Conservation (phyloP, 1,140 invertebrate species). For the Drosophila baimaii region DNA sequence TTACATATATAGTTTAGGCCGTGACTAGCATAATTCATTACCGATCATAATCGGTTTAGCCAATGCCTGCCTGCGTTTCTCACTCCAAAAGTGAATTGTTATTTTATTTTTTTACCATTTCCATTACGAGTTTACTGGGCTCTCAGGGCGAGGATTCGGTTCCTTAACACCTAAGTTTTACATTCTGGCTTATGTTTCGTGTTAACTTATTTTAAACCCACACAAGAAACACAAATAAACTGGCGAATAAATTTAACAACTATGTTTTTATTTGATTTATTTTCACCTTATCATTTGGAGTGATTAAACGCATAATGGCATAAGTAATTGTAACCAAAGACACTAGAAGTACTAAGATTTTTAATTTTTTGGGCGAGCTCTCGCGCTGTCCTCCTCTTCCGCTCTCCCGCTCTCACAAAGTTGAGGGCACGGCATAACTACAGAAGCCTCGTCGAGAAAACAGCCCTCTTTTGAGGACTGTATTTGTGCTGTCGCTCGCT, state of each 20-base stretch:
- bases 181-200: conserved; percentile 8
- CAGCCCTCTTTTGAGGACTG: too few relatives aligned
- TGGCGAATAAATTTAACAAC: conserved; percentile 49
- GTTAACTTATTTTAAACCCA: conserved; percentile 46
- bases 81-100: conserved; percentile 59
- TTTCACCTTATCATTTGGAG: conserved; percentile 55
- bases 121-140: conserved; percentile 16
- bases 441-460: too few relatives aligned
- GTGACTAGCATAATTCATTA: conserved; percentile 50
- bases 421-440: too few relatives aligned
- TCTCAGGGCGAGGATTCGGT: conserved; percentile 22
- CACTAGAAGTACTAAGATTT: too few relatives aligned
- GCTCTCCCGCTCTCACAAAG: too few relatives aligned
- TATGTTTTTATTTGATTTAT: conserved; percentile 65
- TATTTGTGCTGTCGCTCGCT: too few relatives aligned
- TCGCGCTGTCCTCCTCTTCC: too few relatives aligned
- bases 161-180: conserved; percentile 13
- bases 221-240: conserved; percentile 49
- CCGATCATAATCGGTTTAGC: conserved; percentile 28
- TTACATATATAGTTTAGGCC: conserved; percentile 27
- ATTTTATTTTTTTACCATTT: too few relatives aligned
- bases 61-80: conserved; percentile 60
- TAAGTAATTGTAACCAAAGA: conserved; percentile 9
- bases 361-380: too few relatives aligned
- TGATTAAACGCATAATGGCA: conserved; percentile 54